Base-by-base conservation (phyloP, 2,113 vertebrate genomes). In the Toxostoma redivivum region DNA sequence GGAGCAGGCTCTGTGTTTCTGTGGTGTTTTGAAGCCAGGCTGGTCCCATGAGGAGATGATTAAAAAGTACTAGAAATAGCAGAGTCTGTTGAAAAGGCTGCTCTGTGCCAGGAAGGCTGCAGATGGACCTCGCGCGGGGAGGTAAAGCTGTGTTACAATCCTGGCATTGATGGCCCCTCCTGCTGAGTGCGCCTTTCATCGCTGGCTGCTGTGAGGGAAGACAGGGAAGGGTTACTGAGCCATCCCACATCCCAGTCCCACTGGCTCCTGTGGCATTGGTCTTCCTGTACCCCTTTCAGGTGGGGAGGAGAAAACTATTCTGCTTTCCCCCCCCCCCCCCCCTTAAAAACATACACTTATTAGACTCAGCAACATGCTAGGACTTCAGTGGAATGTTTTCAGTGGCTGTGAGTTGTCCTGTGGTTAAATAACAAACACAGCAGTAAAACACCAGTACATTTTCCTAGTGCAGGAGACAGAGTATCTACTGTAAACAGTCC, bases 11-110 rank as follows among this genome's bases (percentile, higher is more conserved):
- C 58, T 4, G 5, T 37, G 57, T 70, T 37, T 38, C 72, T 4
- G 9, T 5, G 44, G 50, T 1, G 3, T 62, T 95, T 21, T 37
- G 51, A 47, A 61, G 60, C 53, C 78, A 45, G 94, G 71, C 69
- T 58, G 79, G 53, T 89, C 80, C 74, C 38, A 73, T 5, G 30
- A 23, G 7, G 54, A 73, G 81, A 64, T 18, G 38, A 56, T 74
- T 79, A 50, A 92, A 92, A 92, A 45, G 51, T 64, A 57, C 64
- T 27, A 15, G 86, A 57, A 90, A 92, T 71, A 96, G 76, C 74
- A 33, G 62, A 40, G 38, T 21, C 76, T 71, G 37, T 28, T 90
- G 86, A 92, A 87, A 96, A 96, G 58, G 89, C 70, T 81, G 84
- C 69, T 84, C 42, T 65, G 42, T 92, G 92, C 76, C 2, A 42